Percentiles rank a stretch among this genome's conserved stretches.
Conservation (phyloP, 2,888 invertebrate genomes). For the Conus canariensis region DNA sequence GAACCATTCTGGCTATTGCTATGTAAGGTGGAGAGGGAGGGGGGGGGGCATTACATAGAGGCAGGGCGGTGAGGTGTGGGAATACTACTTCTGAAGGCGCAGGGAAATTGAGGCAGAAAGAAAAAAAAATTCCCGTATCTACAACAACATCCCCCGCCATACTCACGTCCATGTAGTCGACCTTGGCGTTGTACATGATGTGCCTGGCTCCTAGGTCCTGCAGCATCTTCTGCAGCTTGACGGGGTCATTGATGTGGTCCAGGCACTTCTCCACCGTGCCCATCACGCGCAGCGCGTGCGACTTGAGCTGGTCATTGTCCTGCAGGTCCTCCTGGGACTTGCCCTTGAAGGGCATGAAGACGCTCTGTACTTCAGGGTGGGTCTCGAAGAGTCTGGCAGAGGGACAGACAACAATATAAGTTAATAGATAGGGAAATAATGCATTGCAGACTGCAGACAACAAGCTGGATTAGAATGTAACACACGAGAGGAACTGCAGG, state of each 20-base stretch:
- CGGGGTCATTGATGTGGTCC: slow-evolving; percentile 80
- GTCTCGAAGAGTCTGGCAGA: slow-evolving; percentile 81
- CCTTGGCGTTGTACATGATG: slow-evolving; percentile 81
- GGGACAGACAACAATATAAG: slow-evolving; percentile 42
- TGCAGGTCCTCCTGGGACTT: slow-evolving; percentile 80
- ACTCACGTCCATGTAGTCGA: slow-evolving; percentile 81
- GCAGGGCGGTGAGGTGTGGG: too few species aligned
- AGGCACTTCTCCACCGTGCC: slow-evolving; percentile 82
- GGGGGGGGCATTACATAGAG: too few species aligned
- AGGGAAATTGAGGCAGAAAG: too few species aligned
- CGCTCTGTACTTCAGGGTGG: slow-evolving; percentile 81
- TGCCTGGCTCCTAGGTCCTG: slow-evolving; percentile 81
- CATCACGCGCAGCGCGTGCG: slow-evolving; percentile 82
- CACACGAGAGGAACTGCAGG: too few species aligned
- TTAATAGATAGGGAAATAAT: background rate
- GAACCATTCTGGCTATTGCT: too few species aligned
- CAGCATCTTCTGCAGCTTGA: slow-evolving; percentile 80
- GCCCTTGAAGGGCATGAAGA: slow-evolving; percentile 81
- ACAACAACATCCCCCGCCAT: background rate
- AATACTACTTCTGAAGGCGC: too few species aligned
- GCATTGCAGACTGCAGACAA: background rate
- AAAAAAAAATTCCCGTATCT: too few species aligned
- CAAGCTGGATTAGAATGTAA: background rate
- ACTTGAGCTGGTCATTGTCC: slow-evolving; percentile 80
- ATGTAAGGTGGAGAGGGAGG: too few species aligned